Conservation (phyloP, 1,140 invertebrate species). For the Lepidurus apus region DNA sequence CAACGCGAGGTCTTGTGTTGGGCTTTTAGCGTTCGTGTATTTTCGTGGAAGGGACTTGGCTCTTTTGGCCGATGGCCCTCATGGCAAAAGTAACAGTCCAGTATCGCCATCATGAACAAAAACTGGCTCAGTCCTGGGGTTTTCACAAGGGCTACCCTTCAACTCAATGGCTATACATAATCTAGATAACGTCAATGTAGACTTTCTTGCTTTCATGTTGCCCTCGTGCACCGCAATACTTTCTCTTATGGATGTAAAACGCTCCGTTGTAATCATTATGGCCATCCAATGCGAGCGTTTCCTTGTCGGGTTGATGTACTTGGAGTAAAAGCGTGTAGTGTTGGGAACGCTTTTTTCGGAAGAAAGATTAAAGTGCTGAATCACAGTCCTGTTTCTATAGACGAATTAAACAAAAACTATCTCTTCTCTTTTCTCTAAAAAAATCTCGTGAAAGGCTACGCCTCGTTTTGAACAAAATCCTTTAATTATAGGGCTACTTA, state of each 20-base stretch:
- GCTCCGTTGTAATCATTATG: not conserved
- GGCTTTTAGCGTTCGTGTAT: not conserved
- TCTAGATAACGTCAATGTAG: constrained; percentile 7
- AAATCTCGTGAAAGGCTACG: not conserved
- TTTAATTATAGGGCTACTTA: too few relatives aligned
- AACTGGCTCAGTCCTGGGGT: constrained; percentile 4
- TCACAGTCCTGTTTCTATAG: not conserved
- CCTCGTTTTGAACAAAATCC: too few relatives aligned
- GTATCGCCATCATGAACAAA: not conserved
- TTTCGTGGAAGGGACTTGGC: not conserved
- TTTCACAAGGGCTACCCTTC: constrained; percentile 21
- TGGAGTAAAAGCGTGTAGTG: not conserved
- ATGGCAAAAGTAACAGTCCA: not conserved
- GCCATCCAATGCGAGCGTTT: constrained; percentile 13
- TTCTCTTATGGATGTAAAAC: constrained; percentile 12
- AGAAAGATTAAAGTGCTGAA: not conserved
- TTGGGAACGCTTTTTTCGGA: not conserved
- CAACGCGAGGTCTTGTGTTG: not conserved
- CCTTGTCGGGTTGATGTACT: constrained; percentile 4
- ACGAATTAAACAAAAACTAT: not conserved
- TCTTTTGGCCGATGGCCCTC: not conserved
- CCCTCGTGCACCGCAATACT: not conserved
- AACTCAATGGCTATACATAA: constrained; percentile 17
- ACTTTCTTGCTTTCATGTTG: constrained; percentile 8
- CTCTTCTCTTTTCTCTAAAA: not conserved